Evolutionary conservation across 2,113 vertebrate species (phyloP).

Genomic region (Cottus gobio): DNA sequence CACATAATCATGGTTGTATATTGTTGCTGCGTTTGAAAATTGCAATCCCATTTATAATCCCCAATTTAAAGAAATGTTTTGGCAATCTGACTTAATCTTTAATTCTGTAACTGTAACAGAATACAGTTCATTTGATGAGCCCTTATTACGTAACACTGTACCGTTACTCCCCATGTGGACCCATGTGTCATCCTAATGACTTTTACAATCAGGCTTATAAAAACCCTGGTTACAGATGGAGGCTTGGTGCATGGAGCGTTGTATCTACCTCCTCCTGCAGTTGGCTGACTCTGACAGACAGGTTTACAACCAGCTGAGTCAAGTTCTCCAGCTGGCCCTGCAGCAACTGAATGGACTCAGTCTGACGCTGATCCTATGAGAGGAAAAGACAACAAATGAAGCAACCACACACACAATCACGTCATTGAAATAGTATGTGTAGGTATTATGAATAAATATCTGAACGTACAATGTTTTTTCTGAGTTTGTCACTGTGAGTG

Average conservation of each 20-base stretch:
- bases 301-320: constrained; percentile 90
- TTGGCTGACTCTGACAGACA: constrained; percentile 87
- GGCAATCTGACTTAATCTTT: too few relatives aligned
- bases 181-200: constrained; percentile 1
- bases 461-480: background rate
- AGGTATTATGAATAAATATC: background rate
- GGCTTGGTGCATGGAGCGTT: constrained; percentile 1
- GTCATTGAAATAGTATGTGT: background rate
- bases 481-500: background rate
- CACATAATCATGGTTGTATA: background rate
- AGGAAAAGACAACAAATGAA: constrained; percentile 12
- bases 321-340: constrained; percentile 93
- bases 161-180: background rate
- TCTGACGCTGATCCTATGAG: constrained; percentile 92
- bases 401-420: background rate
- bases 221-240: constrained; percentile 15
- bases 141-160: background rate
- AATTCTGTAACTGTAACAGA: background rate
- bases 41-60: too few relatives aligned
- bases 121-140: background rate
- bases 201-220: constrained; percentile 7
- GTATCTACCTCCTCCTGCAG: constrained; percentile 91
- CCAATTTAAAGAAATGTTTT: too few relatives aligned
- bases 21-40: background rate
- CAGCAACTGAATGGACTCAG: constrained; percentile 94